A percentile compares a stretch with the other conserved stretches of the same genome.
These are phyloP conservation scores for Phylloscopus trochiloides DNA, from an alignment of 2,113 vertebrate genomes.

Conservation along the genomic window DNA sequence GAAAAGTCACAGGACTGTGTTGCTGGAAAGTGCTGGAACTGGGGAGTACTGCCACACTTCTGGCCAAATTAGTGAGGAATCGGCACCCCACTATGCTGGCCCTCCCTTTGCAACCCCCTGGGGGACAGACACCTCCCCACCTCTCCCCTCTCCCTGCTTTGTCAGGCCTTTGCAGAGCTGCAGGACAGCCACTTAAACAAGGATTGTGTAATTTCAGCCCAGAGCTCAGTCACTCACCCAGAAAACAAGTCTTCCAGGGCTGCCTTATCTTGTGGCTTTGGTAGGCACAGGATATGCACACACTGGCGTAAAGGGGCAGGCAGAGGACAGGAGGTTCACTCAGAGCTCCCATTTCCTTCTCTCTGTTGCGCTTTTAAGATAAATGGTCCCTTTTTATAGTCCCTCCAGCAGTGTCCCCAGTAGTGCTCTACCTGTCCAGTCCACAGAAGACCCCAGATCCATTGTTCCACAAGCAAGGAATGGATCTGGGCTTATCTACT, in stretches of 20 bases:
- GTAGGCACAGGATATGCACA: background rate
- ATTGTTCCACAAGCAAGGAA: background rate
- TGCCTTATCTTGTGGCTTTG: background rate
- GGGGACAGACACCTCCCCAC: background rate
- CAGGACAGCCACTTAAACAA: background rate
- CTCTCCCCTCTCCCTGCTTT: background rate
- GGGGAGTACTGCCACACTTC: background rate
- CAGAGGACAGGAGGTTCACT: background rate
- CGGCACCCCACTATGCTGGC: background rate
- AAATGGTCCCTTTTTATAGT: background rate
- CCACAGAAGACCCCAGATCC: background rate
- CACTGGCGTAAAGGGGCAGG: background rate
- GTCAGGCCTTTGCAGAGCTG: background rate
- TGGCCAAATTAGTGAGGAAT: background rate
- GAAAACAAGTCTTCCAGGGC: background rate
- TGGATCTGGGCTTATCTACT: background rate
- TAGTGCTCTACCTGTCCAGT: background rate
- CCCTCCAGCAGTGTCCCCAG: background rate
- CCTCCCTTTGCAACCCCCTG: fast-evolving
- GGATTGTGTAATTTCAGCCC: background rate
- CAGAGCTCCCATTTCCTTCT: background rate
- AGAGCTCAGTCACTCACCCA: background rate
- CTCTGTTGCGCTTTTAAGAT: background rate
- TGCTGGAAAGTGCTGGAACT: background rate
- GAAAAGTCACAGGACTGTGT: background rate